Evolutionary conservation across 2,888 invertebrate species (phyloP).

Genomic region (Tinea semifulvella): DNA sequence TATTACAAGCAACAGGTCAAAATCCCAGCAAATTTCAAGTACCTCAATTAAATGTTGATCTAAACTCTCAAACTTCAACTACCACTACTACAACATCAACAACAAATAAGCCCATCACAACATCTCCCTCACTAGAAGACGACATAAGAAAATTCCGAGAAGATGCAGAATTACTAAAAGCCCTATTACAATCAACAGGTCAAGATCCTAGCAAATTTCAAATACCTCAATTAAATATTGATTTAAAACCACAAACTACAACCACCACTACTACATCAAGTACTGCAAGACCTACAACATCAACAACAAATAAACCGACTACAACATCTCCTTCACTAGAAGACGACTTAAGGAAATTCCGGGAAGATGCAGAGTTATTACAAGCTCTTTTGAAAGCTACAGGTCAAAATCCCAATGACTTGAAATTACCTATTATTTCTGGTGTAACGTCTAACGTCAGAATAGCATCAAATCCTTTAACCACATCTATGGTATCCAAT

Average conservation of each 20-base stretch:
- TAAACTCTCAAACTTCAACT: constrained; percentile 26
- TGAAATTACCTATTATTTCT: constrained; percentile 45
- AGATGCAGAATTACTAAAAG: constrained; percentile 54
- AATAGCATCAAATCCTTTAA: constrained; percentile 47
- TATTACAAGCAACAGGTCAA: constrained; percentile 36
- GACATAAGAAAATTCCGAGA: constrained; percentile 56
- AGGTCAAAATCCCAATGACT: constrained; percentile 45
- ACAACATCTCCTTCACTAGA: constrained; percentile 47
- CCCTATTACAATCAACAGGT: constrained; percentile 50
- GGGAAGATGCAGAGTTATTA: constrained; percentile 54
- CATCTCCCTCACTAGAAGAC: constrained; percentile 47
- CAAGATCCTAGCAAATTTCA: constrained; percentile 48
- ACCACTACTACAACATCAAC: constrained; percentile 26
- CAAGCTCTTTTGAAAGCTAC: constrained; percentile 53
- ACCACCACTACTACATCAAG: constrained; percentile 27
- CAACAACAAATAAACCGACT: constrained; percentile 27
- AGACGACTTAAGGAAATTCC: constrained; percentile 54
- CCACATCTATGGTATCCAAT: constrained; percentile 43
- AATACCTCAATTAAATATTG: constrained; percentile 26
- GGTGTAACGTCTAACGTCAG: constrained; percentile 53
- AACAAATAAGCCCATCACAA: constrained; percentile 32
- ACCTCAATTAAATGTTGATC: constrained; percentile 19
- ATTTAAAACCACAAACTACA: constrained; percentile 18
- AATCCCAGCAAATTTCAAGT: constrained; percentile 22
- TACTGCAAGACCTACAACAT: constrained; percentile 24